Evolutionary conservation across 2,113 vertebrate species (phyloP).

Genomic region (Stictonetta naevosa): DNA sequence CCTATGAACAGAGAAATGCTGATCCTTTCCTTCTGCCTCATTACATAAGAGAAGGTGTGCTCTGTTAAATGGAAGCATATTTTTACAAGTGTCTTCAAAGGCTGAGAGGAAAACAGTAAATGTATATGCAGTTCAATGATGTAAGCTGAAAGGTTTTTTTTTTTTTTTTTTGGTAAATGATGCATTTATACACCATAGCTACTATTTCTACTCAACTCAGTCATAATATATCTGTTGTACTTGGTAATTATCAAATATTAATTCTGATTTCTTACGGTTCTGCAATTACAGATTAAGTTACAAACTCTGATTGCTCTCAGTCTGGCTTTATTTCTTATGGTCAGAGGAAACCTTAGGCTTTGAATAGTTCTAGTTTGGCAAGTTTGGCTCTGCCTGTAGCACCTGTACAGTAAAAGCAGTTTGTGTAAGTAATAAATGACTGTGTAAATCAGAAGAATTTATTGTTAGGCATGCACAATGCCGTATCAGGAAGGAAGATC

Average conservation of each 20-base stretch:
- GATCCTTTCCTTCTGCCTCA: neutral
- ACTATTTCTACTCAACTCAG: neutral
- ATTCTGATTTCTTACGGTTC: neutral
- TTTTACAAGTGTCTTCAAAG: neutral
- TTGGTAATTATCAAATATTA: neutral
- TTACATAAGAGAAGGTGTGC: neutral
- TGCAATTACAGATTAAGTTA: neutral
- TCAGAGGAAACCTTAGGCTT: neutral
- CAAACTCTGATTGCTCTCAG: neutral
- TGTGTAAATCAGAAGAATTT: neutral
- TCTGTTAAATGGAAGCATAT: neutral
- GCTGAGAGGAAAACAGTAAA: neutral
- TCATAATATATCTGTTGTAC: neutral
- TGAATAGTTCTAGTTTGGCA: neutral
- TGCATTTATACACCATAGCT: neutral
- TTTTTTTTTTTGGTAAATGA: neutral
- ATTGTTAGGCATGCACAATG: neutral
- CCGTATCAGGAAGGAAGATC: neutral
- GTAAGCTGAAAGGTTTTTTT: neutral
- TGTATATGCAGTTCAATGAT: neutral
- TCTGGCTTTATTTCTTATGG: neutral
- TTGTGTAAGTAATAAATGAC: neutral
- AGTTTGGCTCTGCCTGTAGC: neutral
- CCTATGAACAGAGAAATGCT: neutral
- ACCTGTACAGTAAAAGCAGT: slow-evolving; percentile 1